Conservation (phyloP, 2,888 invertebrate species). For the Agonopterix alstromeriana region DNA sequence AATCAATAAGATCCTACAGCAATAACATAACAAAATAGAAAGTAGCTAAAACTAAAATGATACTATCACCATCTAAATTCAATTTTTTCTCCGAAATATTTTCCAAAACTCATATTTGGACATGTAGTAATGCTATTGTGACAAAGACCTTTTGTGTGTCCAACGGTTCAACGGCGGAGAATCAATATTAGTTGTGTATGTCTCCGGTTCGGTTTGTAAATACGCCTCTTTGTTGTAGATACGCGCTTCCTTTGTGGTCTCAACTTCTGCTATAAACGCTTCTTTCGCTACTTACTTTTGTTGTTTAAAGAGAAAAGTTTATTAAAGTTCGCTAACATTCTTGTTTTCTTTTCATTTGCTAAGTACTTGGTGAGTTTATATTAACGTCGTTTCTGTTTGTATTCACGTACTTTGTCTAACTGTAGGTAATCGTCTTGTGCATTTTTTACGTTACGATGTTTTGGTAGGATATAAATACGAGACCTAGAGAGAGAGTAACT, state of each 20-base stretch:
- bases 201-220: conserved; percentile 13
- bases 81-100: too few species aligned
- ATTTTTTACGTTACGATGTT: background rate
- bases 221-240: conserved; percentile 7
- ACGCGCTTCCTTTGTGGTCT: conserved; percentile 8
- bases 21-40: too few species aligned
- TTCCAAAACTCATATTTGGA: conserved; percentile 6
- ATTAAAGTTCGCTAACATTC: conserved; percentile 26
- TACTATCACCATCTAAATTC: too few species aligned
- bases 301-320: conserved; percentile 24
- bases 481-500: too few species aligned
- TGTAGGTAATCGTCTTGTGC: too few species aligned
- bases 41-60: too few species aligned
- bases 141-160: conserved; percentile 13
- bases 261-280: conserved; percentile 35
- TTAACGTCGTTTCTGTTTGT: too few species aligned
- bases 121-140: conserved; percentile 6
- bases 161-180: conserved; percentile 16
- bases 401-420: too few species aligned
- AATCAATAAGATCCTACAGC: too few species aligned
- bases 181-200: conserved; percentile 28
- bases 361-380: conserved; percentile 3
- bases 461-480: too few species aligned
- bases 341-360: conserved; percentile 31
- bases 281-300: conserved; percentile 22